Evolutionary conservation across 1,140 invertebrate genomes (phyloP).

Genomic region (Neodiprion virginianus): DNA sequence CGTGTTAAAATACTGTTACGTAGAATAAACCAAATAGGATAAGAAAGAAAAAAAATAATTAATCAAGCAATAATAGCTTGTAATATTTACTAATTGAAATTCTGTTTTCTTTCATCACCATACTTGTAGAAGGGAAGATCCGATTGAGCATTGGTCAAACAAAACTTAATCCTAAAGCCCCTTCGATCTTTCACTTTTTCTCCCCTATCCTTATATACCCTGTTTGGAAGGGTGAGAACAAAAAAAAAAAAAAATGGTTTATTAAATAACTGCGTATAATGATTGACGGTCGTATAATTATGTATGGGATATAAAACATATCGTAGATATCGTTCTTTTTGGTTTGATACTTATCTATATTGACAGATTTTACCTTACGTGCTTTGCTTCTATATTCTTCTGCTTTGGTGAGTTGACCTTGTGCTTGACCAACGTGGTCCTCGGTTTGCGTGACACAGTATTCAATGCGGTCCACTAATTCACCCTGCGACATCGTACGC

Average conservation of each 20-base stretch:
- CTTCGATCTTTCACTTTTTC: too few relatives aligned
- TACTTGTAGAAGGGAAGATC: too few relatives aligned
- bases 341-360: slow-evolving; percentile 17
- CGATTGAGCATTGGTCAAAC: too few relatives aligned
- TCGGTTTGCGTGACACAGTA: slow-evolving; percentile 83
- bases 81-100: too few relatives aligned
- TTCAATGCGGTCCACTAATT: slow-evolving; percentile 92
- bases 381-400: slow-evolving; percentile 85
- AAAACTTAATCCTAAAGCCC: too few relatives aligned
- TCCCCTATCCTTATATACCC: too few relatives aligned
- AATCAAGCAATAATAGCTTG: too few relatives aligned
- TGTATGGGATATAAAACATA: slow-evolving; percentile 24
- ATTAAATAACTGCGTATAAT: slow-evolving; percentile 25
- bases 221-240: slow-evolving; percentile 15
- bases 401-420: slow-evolving; percentile 79
- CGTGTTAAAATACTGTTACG: too few relatives aligned
- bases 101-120: too few relatives aligned
- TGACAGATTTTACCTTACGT: slow-evolving; percentile 80
- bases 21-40: too few relatives aligned
- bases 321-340: slow-evolving; percentile 1
- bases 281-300: slow-evolving; percentile 20
- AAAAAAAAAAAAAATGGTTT: slow-evolving; percentile 31
- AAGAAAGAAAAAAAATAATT: too few relatives aligned
- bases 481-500: slow-evolving; percentile 72
- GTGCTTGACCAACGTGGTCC: slow-evolving; percentile 83